These are phyloP conservation scores for Halichondria panicea DNA, from an alignment of 37 sponge, comb jelly and placozoan genomes.

Conservation along the genomic window DNA sequence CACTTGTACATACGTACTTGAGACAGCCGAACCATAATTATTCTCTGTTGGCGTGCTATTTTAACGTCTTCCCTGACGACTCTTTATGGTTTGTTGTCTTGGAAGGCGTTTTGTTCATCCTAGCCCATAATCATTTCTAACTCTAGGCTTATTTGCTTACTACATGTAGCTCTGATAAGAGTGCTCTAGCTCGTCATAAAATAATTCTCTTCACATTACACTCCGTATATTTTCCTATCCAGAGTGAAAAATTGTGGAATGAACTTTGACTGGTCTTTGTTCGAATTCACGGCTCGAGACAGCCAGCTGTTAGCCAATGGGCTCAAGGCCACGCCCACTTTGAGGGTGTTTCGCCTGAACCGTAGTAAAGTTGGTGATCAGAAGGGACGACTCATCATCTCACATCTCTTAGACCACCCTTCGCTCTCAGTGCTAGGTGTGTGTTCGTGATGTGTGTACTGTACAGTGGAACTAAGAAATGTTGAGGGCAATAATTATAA, in stretches of 20 bases:
- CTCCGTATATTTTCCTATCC: not conserved
- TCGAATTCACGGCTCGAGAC: constrained; percentile 84
- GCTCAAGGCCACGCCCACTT: constrained; percentile 55
- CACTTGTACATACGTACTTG: too few relatives aligned
- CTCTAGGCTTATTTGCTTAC: not conserved
- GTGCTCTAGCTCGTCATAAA: too few relatives aligned
- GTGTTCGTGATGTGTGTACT: too few relatives aligned
- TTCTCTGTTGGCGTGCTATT: too few relatives aligned
- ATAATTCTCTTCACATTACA: too few relatives aligned
- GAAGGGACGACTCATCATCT: constrained; percentile 74
- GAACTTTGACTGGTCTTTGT: constrained; percentile 96
- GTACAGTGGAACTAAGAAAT: too few relatives aligned
- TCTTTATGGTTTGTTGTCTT: not conserved
- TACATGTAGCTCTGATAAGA: not conserved
- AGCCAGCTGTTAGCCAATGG: constrained; percentile 72
- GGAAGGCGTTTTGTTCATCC: not conserved
- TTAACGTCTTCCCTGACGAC: too few relatives aligned
- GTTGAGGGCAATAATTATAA: too few relatives aligned
- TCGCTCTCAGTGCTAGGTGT: constrained; percentile 69
- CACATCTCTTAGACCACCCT: constrained; percentile 90
- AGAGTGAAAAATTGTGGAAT: constrained; percentile 89
- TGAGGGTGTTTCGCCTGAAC: constrained; percentile 40
- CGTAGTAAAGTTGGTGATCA: constrained; percentile 78
- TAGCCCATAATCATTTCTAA: not conserved
- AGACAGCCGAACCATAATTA: too few relatives aligned